These are phyloP conservation scores for Notothenia rossii DNA, from an alignment of 2,113 vertebrate genomes.

Conservation along the genomic window DNA sequence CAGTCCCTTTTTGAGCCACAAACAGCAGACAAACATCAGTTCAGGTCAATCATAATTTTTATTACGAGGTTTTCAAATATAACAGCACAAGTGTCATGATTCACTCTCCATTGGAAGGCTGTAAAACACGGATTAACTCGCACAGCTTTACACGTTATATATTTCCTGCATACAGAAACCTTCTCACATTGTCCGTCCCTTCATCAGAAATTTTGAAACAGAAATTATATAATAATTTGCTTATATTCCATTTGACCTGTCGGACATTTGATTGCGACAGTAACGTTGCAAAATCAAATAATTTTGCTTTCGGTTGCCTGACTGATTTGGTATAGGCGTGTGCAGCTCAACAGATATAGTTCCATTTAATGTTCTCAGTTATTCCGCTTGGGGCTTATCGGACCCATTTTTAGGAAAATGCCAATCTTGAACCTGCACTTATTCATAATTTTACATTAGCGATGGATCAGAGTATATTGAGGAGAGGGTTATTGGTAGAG, in stretches of 20 bases:
- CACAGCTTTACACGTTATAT: not conserved
- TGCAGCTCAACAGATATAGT: slow-evolving; percentile 3
- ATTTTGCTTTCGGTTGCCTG: slow-evolving; percentile 12
- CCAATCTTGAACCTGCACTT: not conserved
- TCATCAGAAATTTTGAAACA: not conserved
- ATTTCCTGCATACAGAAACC: slow-evolving; percentile 20
- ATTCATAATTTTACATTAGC: not conserved
- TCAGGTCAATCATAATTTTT: slow-evolving; percentile 58
- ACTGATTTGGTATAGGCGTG: slow-evolving; percentile 14
- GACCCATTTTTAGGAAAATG: not conserved
- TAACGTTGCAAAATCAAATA: slow-evolving; percentile 8
- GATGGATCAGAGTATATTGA: not conserved
- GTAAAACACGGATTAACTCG: slow-evolving; percentile 17
- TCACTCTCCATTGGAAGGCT: slow-evolving; percentile 28
- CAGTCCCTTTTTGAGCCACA: not conserved
- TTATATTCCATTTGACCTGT: slow-evolving; percentile 14
- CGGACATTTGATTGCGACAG: not conserved
- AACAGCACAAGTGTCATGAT: slow-evolving; percentile 24
- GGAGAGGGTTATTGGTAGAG: too few relatives aligned
- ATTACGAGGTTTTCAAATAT: slow-evolving; percentile 54
- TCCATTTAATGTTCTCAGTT: not conserved
- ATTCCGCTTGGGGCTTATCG: not conserved
- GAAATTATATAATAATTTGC: slow-evolving; percentile 9
- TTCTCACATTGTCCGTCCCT: slow-evolving; percentile 46
- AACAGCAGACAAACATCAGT: slow-evolving; percentile 20